Percentiles rank a stretch among this genome's conserved stretches.
phyloP scores from a whole-genome alignment of 1,140 invertebrate genomes.

The Adelges cooleyi region DNA sequence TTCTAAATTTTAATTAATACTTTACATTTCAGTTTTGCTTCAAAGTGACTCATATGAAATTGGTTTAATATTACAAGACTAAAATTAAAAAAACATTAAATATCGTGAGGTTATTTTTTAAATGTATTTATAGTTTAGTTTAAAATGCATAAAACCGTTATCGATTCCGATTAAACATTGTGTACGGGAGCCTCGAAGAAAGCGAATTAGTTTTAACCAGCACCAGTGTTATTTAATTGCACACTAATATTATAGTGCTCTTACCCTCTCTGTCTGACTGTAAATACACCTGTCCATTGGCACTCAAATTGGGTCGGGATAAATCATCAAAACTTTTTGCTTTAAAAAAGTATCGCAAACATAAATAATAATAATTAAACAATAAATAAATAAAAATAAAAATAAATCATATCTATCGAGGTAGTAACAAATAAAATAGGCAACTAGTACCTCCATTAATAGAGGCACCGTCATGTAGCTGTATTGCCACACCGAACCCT shows the following conservation, averaged over 20 bases:
- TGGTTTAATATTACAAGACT: too few species aligned
- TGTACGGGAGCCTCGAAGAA: too few species aligned
- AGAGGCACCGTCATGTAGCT: constrained; percentile 64
- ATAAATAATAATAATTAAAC: not conserved
- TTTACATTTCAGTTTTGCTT: too few species aligned
- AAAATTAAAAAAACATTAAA: too few species aligned
- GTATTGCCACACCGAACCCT: constrained; percentile 93
- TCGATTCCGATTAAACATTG: too few species aligned
- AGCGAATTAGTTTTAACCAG: too few species aligned
- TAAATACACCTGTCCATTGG: constrained; percentile 64
- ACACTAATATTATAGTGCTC: constrained; percentile 38
- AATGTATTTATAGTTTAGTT: too few species aligned
- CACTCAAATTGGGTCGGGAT: constrained; percentile 53
- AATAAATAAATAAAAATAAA: not conserved
- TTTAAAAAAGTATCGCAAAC: constrained; percentile 29
- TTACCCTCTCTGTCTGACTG: constrained; percentile 70
- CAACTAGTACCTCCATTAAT: constrained; percentile 55
- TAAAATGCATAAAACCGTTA: too few species aligned
- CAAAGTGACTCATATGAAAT: too few species aligned
- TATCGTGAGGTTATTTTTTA: too few species aligned
- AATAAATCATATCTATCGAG: constrained; percentile 7
- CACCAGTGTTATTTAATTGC: too few species aligned
- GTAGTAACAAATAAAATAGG: not conserved
- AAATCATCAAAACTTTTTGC: constrained; percentile 49
- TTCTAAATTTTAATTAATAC: too few species aligned